A percentile compares a stretch with the other conserved stretches of the same genome.
Conservation (phyloP, 30 jellyfish, hydroid and myxozoan species). For the Nemopilema nomurai region DNA sequence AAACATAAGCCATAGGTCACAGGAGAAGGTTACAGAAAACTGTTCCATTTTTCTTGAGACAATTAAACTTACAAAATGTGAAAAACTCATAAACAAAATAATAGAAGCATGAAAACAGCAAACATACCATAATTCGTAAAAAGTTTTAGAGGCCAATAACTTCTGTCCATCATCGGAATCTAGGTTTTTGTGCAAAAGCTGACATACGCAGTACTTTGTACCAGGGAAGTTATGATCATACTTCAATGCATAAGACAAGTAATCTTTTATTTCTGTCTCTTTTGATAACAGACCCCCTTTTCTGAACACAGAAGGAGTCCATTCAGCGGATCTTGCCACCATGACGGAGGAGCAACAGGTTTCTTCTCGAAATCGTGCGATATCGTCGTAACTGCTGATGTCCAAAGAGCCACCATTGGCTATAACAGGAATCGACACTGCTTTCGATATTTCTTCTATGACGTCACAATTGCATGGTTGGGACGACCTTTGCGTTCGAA, state of each 20-base stretch:
- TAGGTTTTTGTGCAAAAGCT: slow-evolving; percentile 71
- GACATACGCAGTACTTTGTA: slow-evolving; percentile 86
- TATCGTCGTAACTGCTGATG: slow-evolving; percentile 60
- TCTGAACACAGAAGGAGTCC: slow-evolving; percentile 96
- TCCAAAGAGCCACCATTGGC: slow-evolving; percentile 98
- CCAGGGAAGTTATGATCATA: slow-evolving; percentile 68
- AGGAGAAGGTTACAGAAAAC: too few relatives aligned
- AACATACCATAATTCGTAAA: slow-evolving; percentile 73
- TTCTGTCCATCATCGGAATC: slow-evolving; percentile 64
- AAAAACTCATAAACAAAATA: too few relatives aligned
- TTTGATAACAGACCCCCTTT: slow-evolving; percentile 75
- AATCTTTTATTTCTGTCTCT: slow-evolving; percentile 56
- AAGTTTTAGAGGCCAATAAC: slow-evolving; percentile 58
- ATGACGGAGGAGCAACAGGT: slow-evolving; percentile 87
- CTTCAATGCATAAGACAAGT: slow-evolving; percentile 65
- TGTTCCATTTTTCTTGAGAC: too few relatives aligned
- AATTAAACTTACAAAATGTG: too few relatives aligned
- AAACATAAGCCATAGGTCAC: too few relatives aligned
- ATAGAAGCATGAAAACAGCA: background rate
- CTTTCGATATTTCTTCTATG: slow-evolving; percentile 60
- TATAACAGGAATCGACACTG: slow-evolving; percentile 81
- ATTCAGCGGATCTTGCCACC: slow-evolving; percentile 97
- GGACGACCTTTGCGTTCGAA: slow-evolving; percentile 86
- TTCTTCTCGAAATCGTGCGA: slow-evolving; percentile 49
- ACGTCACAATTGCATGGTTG: slow-evolving; percentile 87